Base-by-base conservation (phyloP, 1,140 invertebrate genomes). In the Diachasmimorpha longicaudata region DNA sequence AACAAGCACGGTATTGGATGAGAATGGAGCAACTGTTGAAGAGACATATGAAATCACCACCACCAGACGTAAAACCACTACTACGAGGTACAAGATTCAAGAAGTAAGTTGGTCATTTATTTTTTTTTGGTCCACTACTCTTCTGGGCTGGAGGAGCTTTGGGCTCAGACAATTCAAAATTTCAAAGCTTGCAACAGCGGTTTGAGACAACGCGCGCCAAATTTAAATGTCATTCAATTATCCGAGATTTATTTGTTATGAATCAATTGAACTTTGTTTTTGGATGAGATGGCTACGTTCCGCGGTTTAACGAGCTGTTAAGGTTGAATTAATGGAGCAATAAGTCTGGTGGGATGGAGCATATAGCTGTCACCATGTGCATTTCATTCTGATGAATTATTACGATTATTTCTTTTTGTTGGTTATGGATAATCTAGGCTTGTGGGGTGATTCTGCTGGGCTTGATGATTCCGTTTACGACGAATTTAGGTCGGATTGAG, bases 71-170 rank as follows among this genome's bases (percentile, higher is more conserved):
- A 92, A 92, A 86, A 91, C 91, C 83, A 88, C 91, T 75, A 90
- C 91, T 84, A 92, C 90, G 80, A 92, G 89, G 88, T 91, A 92
- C 84, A 92, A 90, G 84, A 92, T 92, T 85, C 90, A 92, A 88
- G 92, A 92, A 90, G 92, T 92, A 89, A 91, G 90, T 82, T 3
- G 42, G 42, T 6, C 31, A 31, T 31, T 31, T 31, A 70, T 75
- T 36, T 72, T 16, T 11, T 21, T 10, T 44, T 63, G n/a, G n/a
- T n/a, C n/a, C 6, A 3, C 31, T 31, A 3, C 31, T 31, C 31
- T 6, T 31, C 31, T 31, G 31, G 31, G 31, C 31, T 31, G 31
- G 31, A 31, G 31, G 31, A 6, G 31, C 6, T 6, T 31, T 6
- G 31, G 6, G 31, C 31, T 31, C 31, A 6, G 31, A 31, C 31